Conservation (phyloP, 2,888 invertebrate species). For the Cryptocephalus primarius region DNA sequence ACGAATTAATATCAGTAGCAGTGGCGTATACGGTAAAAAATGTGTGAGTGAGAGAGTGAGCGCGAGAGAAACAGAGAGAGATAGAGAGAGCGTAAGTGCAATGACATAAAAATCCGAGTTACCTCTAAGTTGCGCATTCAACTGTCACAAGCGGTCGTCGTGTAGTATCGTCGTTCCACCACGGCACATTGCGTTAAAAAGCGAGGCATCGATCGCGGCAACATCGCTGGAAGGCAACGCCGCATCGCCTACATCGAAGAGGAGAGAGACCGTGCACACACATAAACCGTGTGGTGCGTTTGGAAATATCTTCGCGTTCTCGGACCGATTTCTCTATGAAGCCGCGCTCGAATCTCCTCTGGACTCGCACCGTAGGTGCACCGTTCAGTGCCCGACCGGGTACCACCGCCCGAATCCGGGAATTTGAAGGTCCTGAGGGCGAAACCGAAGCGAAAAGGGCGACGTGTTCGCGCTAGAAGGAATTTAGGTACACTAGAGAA, state of each 20-base stretch:
- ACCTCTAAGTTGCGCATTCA: constrained; percentile 31
- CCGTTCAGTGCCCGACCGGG: constrained; percentile 7
- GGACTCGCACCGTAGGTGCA: constrained; percentile 22
- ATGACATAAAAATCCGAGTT: constrained; percentile 30
- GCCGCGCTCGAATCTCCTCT: constrained; percentile 18
- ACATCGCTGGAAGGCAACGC: constrained; percentile 23
- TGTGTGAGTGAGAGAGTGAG: no score
- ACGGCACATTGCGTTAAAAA: constrained; percentile 23
- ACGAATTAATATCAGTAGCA: no score
- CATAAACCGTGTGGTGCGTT: constrained; percentile 17
- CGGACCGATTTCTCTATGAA: constrained; percentile 18
- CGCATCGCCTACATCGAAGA: constrained; percentile 30
- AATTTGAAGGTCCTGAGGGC: constrained; percentile 18
- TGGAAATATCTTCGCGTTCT: constrained; percentile 29
- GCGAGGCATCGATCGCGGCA: constrained; percentile 17
- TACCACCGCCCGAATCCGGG: constrained; percentile 18
- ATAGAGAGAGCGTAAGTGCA: constrained; percentile 12
- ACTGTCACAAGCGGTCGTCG: constrained; percentile 26
- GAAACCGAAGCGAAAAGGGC: constrained; percentile 16
- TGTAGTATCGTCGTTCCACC: constrained; percentile 13
- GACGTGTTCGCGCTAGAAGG: constrained; percentile 23
- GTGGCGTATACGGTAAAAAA: no score
- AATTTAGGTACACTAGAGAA: constrained; percentile 25
- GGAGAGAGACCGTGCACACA: no score
- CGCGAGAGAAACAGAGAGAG: no score